Percentiles rank a stretch among this genome's conserved stretches.
Evolutionary conservation across 2,888 invertebrate genomes (phyloP).

Genomic region (Zele albiditarsus): DNA sequence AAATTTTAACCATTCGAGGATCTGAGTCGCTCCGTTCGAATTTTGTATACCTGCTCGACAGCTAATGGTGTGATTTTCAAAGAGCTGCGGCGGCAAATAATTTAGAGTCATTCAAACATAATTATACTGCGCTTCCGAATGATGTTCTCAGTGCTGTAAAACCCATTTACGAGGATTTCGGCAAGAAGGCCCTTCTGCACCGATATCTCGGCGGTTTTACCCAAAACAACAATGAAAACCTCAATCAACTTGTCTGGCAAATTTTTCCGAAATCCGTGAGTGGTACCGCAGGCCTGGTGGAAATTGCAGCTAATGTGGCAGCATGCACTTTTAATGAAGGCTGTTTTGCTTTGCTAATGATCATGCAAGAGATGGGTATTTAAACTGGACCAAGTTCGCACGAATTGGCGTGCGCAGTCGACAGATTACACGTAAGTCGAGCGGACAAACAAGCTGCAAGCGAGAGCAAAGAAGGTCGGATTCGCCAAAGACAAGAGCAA

Average conservation of each 20-base stretch:
- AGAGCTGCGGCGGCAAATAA: conserved; percentile 41
- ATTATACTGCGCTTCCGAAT: conserved; percentile 39
- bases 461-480: conserved; percentile 54
- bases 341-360: no score
- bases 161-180: conserved; percentile 44
- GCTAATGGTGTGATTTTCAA: conserved; percentile 47
- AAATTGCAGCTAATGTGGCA: no score
- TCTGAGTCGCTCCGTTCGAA: no score
- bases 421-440: no score
- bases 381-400: no score
- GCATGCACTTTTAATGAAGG: no score
- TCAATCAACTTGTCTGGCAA: conserved; percentile 48
- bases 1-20: no score
- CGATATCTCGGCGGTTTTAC: conserved; percentile 47
- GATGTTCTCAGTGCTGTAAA: conserved; percentile 42
- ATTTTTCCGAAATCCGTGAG: conserved; percentile 44
- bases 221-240: conserved; percentile 48
- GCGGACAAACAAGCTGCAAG: conserved; percentile 47
- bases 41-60: no score
- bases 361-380: no score
- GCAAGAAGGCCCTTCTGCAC: conserved; percentile 43
- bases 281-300: no score
- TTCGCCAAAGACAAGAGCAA: no score
- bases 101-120: conserved; percentile 43
- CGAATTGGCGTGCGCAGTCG: no score